Conservation (phyloP, 2,888 invertebrate genomes). For the Drosophila pseudotakahashii region DNA sequence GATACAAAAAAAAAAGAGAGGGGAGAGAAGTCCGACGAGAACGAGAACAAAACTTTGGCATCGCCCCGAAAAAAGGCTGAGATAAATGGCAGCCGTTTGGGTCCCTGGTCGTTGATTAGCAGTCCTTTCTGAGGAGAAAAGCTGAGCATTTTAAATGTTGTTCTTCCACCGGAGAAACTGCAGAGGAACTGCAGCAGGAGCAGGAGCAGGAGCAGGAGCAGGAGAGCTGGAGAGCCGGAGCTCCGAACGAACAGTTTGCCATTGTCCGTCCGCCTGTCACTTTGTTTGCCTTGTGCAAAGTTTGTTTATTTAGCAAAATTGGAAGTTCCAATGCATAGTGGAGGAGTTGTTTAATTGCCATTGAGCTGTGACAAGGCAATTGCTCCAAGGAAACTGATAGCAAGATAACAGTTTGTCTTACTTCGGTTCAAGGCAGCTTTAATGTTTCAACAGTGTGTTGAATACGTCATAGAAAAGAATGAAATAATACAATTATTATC, state of each 20-base stretch:
- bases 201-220: not conserved
- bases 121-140: constrained; percentile 11
- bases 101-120: constrained; percentile 59
- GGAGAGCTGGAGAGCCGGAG: not conserved
- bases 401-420: constrained; percentile 3
- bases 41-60: constrained; percentile 34
- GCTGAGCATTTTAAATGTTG: constrained; percentile 39
- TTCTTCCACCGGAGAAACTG: constrained; percentile 13
- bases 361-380: constrained; percentile 39
- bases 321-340: constrained; percentile 47
- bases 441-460: too few species aligned
- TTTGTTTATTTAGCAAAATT: constrained; percentile 53
- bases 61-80: constrained; percentile 22
- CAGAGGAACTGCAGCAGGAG: constrained; percentile 27
- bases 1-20: constrained; percentile 33
- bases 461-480: too few species aligned
- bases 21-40: constrained; percentile 8
- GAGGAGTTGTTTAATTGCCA: constrained; percentile 46
- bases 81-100: constrained; percentile 50
- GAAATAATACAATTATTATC: too few species aligned
- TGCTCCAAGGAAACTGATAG: constrained; percentile 25
- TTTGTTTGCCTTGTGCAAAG: constrained; percentile 35
- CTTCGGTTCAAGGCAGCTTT: not conserved
- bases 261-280: constrained; percentile 37
- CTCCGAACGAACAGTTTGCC: constrained; percentile 20